Evolutionary conservation across 2,888 invertebrate species (phyloP).

Genomic region (Tipula vernalis): DNA sequence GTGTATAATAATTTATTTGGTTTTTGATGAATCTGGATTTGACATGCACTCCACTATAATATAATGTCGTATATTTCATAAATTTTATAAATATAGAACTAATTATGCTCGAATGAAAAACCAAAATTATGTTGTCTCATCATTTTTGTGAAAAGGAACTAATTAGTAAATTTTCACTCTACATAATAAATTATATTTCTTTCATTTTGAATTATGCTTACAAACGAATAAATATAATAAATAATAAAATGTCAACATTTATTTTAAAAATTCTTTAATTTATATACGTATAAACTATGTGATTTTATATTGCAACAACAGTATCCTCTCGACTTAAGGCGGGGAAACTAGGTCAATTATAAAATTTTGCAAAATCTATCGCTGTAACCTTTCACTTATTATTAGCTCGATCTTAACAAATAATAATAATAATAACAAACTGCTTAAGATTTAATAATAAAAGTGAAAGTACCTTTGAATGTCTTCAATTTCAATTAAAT

Average conservation of each 20-base stretch:
- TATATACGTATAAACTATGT: background rate
- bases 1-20: background rate
- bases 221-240: background rate
- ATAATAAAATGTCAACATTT: background rate
- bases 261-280: background rate
- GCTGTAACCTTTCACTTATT: background rate
- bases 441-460: background rate
- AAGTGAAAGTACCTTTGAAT: background rate
- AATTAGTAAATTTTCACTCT: background rate
- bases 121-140: background rate
- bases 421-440: background rate
- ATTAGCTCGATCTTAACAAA: background rate
- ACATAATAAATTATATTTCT: background rate
- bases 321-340: background rate
- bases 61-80: background rate
- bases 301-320: background rate
- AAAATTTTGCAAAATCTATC: background rate
- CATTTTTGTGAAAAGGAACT: background rate
- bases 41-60: background rate
- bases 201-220: background rate
- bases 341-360: background rate
- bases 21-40: background rate
- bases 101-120: background rate
- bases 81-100: background rate
- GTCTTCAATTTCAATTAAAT: constrained; percentile 4